Evolutionary conservation across 2,113 vertebrate species (phyloP).

Genomic region (Alethe diademata): DNA sequence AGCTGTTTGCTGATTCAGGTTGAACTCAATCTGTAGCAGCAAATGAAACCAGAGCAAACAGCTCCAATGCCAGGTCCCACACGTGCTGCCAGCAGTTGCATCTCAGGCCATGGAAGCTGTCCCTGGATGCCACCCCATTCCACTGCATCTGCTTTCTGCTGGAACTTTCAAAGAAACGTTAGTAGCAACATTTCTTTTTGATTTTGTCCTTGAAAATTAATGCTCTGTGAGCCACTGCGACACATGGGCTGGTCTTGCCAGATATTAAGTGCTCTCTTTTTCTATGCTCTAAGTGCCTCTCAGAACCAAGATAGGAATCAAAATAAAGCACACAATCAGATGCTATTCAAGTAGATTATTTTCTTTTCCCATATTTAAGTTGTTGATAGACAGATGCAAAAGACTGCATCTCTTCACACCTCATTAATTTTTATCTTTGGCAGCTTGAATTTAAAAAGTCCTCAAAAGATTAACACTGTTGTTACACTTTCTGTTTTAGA

Average conservation of each 20-base stretch:
- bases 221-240: neutral
- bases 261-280: constrained; percentile 5
- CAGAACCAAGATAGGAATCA: constrained; percentile 17
- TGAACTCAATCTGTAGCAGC: neutral
- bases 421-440: constrained; percentile 46
- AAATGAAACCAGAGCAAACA: neutral
- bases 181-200: neutral
- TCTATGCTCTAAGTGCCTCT: neutral
- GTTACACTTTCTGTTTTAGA: neutral
- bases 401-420: constrained; percentile 2
- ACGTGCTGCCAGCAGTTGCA: fast-evolving
- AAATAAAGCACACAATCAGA: constrained; percentile 55
- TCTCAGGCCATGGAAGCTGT: neutral
- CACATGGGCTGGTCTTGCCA: neutral
- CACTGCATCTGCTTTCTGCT: neutral
- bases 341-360: constrained; percentile 45
- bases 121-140: neutral
- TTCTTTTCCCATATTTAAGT: constrained; percentile 46
- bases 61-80: neutral
- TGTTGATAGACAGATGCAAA: constrained; percentile 49
- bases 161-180: neutral
- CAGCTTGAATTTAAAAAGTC: constrained; percentile 1
- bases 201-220: constrained; percentile 27
- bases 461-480: constrained; percentile 14
- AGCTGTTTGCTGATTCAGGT: neutral